These are phyloP conservation scores for Sandelia bainsii DNA, from an alignment of 2,797 vertebrate genomes.

Conservation along the genomic window DNA sequence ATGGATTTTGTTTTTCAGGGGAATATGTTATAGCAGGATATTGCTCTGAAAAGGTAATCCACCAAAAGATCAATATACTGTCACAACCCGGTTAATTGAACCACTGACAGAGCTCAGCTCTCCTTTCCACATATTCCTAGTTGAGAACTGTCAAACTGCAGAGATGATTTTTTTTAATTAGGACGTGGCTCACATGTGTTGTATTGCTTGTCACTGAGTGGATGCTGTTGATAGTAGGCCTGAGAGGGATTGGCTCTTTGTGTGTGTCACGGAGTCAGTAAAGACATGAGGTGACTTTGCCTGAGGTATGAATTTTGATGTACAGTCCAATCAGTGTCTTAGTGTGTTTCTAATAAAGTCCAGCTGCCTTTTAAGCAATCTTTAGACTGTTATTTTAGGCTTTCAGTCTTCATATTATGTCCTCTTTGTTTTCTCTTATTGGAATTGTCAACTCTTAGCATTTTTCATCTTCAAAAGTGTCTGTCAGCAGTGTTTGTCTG, in stretches of 20 bases:
- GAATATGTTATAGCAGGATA: slow-evolving; percentile 58
- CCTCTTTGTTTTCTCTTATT: slow-evolving; percentile 1
- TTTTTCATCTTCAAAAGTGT: slow-evolving; percentile 24
- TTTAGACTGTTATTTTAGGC: too few relatives aligned
- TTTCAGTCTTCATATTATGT: neutral
- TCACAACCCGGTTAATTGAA: slow-evolving; percentile 72
- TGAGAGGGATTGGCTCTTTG: slow-evolving; percentile 3
- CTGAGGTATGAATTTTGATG: slow-evolving; percentile 19
- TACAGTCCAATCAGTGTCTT: slow-evolving; percentile 31
- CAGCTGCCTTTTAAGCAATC: neutral
- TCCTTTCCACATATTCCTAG: neutral
- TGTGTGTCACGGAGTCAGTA: neutral
- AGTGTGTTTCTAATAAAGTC: slow-evolving; percentile 17
- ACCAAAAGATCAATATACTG: slow-evolving; percentile 70
- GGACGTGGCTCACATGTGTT: neutral
- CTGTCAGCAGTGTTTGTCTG: slow-evolving; percentile 24
- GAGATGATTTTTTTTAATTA: neutral
- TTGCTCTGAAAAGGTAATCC: slow-evolving; percentile 74
- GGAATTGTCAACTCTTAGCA: neutral
- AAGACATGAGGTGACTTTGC: slow-evolving; percentile 29
- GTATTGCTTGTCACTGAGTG: neutral
- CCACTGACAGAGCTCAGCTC: neutral
- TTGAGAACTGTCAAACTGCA: neutral
- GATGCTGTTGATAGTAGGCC: neutral
- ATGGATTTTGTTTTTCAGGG: slow-evolving; percentile 57